phyloP scores from a whole-genome alignment of 1,140 invertebrate genomes.

The Drosophila kohkoa region DNA sequence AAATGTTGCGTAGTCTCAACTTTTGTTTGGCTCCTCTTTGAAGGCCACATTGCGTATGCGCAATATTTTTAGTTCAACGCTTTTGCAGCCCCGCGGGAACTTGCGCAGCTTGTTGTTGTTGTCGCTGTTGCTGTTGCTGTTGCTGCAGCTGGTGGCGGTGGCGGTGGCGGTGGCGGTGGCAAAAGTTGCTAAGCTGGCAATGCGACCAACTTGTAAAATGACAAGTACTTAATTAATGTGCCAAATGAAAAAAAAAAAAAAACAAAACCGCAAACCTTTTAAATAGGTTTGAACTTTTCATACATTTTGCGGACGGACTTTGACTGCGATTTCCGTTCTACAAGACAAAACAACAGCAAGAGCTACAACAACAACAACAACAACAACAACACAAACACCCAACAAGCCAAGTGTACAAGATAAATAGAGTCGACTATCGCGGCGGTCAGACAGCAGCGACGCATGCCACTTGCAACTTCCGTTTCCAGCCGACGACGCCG shows the following conservation, averaged over 20 bases:
- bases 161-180: not conserved
- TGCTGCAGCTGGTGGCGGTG: not conserved
- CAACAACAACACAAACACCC: conserved; percentile 2
- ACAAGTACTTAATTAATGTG: conserved; percentile 63
- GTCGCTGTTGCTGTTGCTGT: conserved; percentile 1
- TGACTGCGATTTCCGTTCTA: conserved; percentile 28
- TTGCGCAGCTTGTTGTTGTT: not conserved
- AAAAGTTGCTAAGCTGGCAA: conserved; percentile 38
- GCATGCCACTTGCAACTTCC: conserved; percentile 76
- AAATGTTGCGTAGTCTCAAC: conserved; percentile 37
- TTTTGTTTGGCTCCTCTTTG: conserved; percentile 18
- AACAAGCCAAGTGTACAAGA: conserved; percentile 8
- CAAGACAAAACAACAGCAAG: conserved; percentile 10
- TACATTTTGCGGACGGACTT: conserved; percentile 5
- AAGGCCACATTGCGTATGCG: conserved; percentile 52
- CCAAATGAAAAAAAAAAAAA: conserved; percentile 12
- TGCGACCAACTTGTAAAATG: conserved; percentile 40
- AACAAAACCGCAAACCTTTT: conserved; percentile 4
- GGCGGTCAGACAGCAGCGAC: conserved; percentile 54
- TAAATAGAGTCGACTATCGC: conserved; percentile 17
- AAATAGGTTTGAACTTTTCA: conserved; percentile 37
- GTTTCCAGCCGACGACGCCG: conserved; percentile 53
- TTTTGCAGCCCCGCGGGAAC: conserved; percentile 10
- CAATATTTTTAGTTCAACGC: conserved; percentile 31
- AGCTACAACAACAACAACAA: conserved; percentile 10